Evolutionary conservation across 2,797 vertebrate genomes (phyloP), one percentile per base, ranked within the genome.

Genomic region (Enteromius anoplus): DNA sequence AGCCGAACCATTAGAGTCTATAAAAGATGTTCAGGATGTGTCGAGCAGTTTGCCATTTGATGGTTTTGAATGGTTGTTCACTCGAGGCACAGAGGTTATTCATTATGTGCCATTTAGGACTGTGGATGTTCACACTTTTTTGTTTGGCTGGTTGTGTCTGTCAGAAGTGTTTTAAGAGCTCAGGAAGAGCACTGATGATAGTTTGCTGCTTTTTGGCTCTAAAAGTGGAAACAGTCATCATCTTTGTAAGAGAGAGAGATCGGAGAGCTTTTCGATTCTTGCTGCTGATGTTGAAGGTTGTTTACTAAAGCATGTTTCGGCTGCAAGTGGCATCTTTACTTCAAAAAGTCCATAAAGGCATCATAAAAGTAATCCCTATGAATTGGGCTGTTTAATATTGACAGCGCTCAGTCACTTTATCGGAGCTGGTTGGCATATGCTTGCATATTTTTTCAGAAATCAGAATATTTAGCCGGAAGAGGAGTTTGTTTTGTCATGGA

Each of bases 41-140:
- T 12, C 2, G 37, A 75, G 72, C 32, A 15, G 51, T 47, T 58
- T 26, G 53, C 23, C 66, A n/a, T 51, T 45, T 60, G 26, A 45
- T 45, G 37, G 19, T 23, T 78, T 40, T 53, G 45, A 66, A 53
- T 49, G 62, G 62, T 78, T 62, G 26, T 78, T 51, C 45, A 68
- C 62, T 68, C 2, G 32, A 51, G 10, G 4, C 29, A 17, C 26
- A 15, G 76, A 66, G 29, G 45, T 78, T 51, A 78, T 66, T 78
- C 45, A 78, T 78, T 60, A 78, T n/a, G 75, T 73, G n/a, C 34
- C 47, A 40, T 79, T 55, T 23, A 40, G 14, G 45, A 34, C 26
- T 53, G 42, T 26, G 34, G 69, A 58, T 70, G 34, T 0, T 17
- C 8, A 2, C 1, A 2, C 23, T 29, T 69, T 69, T 75, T 51